phyloP scores from a whole-genome alignment of 1,140 invertebrate genomes.

The Eupeodes corollae region DNA sequence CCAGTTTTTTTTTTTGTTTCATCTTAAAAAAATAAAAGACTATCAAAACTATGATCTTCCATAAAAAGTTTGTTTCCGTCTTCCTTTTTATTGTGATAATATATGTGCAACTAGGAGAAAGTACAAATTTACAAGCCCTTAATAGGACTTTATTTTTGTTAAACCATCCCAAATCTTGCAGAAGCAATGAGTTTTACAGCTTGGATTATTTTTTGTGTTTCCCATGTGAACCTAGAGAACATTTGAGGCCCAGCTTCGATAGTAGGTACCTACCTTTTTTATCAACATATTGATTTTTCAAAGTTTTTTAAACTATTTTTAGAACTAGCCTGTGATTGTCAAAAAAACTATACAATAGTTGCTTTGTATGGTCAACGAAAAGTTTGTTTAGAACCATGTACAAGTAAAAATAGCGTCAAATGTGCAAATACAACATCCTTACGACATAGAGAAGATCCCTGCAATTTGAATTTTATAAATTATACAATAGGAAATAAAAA shows the following conservation, averaged over 20 bases:
- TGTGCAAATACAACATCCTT: background rate
- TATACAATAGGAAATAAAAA: slow-evolving; percentile 6
- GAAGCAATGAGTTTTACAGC: slow-evolving; percentile 27
- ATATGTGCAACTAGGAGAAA: too few relatives aligned
- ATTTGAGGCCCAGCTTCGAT: slow-evolving; percentile 22
- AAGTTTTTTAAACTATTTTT: background rate
- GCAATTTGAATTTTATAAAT: slow-evolving; percentile 5
- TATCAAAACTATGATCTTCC: too few relatives aligned
- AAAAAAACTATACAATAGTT: slow-evolving; percentile 6
- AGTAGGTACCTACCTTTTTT: slow-evolving; percentile 28
- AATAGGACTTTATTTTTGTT: too few relatives aligned
- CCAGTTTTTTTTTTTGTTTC: too few relatives aligned
- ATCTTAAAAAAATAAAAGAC: too few relatives aligned
- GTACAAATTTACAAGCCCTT: too few relatives aligned
- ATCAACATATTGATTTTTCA: slow-evolving; percentile 36
- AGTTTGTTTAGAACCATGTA: slow-evolving; percentile 13
- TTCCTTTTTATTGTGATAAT: too few relatives aligned
- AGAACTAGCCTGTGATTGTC: slow-evolving; percentile 25
- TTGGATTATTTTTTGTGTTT: slow-evolving; percentile 26
- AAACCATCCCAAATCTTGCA: slow-evolving; percentile 10
- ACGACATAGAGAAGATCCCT: background rate
- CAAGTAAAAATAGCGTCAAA: background rate
- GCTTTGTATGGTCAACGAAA: slow-evolving; percentile 20
- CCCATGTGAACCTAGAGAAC: slow-evolving; percentile 16
- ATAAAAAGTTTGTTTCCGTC: too few relatives aligned